Percentiles rank a stretch among this genome's conserved stretches.
phyloP scores from a whole-genome alignment of 2,888 invertebrate genomes.

The Heliconius hortense region DNA sequence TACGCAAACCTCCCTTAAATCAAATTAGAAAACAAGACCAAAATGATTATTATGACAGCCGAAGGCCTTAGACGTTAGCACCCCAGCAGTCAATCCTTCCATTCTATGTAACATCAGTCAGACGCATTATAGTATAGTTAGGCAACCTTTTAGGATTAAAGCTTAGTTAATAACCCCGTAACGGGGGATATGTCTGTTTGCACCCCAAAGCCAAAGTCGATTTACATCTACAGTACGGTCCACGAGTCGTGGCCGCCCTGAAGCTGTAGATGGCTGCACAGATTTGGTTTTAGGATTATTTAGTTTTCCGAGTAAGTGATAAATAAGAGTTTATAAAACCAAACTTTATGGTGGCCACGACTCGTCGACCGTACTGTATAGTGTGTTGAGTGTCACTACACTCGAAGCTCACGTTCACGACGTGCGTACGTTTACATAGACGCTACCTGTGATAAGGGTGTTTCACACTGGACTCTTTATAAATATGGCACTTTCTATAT shows the following conservation, averaged over 20 bases:
- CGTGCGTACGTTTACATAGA: constrained; percentile 7
- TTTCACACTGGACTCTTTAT: background rate
- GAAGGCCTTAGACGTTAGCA: background rate
- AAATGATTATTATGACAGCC: background rate
- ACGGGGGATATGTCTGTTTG: constrained; percentile 25
- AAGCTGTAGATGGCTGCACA: background rate
- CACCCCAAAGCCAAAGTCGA: constrained; percentile 26
- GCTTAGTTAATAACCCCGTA: constrained; percentile 28
- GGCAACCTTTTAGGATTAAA: constrained; percentile 33
- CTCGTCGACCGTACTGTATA: background rate
- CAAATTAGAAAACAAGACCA: background rate
- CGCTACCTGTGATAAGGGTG: constrained; percentile 20
- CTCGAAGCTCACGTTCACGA: constrained; percentile 6
- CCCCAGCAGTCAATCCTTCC: constrained; percentile 1
- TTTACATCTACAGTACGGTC: constrained; percentile 23
- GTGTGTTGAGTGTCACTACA: constrained; percentile 21
- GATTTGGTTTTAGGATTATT: no score
- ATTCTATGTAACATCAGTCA: constrained; percentile 14
- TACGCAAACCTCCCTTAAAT: background rate
- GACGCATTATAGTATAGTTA: constrained; percentile 26
- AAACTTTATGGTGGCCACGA: background rate
- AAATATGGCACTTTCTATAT: background rate
- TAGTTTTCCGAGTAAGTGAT: no score
- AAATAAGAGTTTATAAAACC: background rate
- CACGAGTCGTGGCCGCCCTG: background rate